phyloP scores from a whole-genome alignment of 2,113 vertebrate species.

The Chloebia gouldiae region DNA sequence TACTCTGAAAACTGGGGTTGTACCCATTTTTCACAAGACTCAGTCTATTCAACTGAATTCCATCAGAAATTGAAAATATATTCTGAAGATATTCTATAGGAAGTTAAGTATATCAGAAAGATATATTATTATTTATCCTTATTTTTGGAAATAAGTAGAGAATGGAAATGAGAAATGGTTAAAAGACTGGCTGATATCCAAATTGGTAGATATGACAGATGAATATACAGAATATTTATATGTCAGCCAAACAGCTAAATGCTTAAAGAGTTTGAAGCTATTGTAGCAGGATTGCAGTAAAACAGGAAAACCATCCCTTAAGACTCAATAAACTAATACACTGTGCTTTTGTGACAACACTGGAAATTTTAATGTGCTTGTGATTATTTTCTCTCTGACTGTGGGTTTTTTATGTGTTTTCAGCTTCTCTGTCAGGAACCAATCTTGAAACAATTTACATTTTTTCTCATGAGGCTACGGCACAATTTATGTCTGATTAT shows the following conservation, averaged over 20 bases:
- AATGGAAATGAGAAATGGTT: neutral
- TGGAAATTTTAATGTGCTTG: neutral
- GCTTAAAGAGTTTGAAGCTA: neutral
- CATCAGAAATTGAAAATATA: neutral
- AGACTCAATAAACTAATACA: neutral
- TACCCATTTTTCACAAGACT: neutral
- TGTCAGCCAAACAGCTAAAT: neutral
- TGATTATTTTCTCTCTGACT: neutral
- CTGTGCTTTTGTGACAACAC: neutral
- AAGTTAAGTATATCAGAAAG: neutral
- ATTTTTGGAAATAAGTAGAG: neutral
- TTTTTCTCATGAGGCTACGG: constrained; percentile 82
- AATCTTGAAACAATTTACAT: constrained; percentile 75
- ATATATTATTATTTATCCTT: neutral
- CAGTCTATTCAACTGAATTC: neutral
- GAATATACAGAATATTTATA: neutral
- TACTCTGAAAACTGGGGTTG: neutral
- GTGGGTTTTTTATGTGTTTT: neutral
- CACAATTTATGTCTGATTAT: constrained; percentile 76
- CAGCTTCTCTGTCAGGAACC: constrained; percentile 81
- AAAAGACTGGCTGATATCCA: neutral
- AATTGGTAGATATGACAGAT: neutral
- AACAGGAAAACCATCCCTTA: neutral
- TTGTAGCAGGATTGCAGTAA: neutral
- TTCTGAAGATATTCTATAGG: neutral